Evolutionary conservation across 1,140 invertebrate species (phyloP), one percentile per base, ranked within the genome.

Genomic region (Zaprionus gabonicus): DNA sequence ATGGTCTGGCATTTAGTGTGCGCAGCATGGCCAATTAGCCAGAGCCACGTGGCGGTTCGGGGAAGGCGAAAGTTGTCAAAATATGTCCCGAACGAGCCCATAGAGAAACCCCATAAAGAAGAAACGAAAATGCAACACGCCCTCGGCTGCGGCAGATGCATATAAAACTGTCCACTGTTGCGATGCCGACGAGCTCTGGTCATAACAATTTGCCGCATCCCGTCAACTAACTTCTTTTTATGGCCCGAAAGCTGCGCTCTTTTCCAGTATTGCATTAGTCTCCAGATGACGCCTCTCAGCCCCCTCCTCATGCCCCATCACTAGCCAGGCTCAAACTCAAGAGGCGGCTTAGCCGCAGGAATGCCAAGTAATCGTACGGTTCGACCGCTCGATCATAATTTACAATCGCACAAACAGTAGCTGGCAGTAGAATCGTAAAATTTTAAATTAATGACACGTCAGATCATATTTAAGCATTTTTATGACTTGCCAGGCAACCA

Each of bases 361-460:
- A 72, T 77, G 51, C 41, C 64, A 69, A 62, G 56, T 71, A 71
- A 65, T 76, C 62, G 59, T 36, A 56, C 53, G 69, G 53, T 62
- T 56, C 56, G 74, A 25, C 27, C 56, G 46, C 57, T 53, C 69
- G 68, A 82, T 80, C 78, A 78, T 91, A 91, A 91, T 91, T 91
- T 91, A 91, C 90, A 90, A 80, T 79, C 82, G 81, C 74, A 73
- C 77, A 84, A 86, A 90, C 88, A 91, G 88, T 91, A 91, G 88
- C 90, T 85, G 76, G 80, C 80, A 78, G 82, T 82, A 28, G 73
- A 76, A 62, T 84, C 88, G 75, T 91, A 91, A 91, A 91, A 85
- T 76, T 90, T 91, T 70, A 77, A 91, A 91, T 91, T 91, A 88
- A 91, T 91, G 88, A 91, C 84, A 80, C 85, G 80, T 90, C 88